Base-by-base conservation (phyloP, 2,888 invertebrate species). In the Philereme transversata region DNA sequence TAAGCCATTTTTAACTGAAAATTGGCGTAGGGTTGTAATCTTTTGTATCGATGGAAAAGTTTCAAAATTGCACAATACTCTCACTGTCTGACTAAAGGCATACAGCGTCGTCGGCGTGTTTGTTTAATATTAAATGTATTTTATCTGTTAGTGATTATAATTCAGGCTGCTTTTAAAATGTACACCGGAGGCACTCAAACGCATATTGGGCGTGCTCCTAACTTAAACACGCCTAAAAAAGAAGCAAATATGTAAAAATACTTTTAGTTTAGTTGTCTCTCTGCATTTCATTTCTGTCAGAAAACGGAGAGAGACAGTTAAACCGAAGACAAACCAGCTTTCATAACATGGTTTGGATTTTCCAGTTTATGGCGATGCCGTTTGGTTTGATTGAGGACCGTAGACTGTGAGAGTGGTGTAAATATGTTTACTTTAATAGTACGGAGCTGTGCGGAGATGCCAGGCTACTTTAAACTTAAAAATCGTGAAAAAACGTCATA, bases 41-140 rank as follows among this genome's bases (percentile, higher is more conserved):
- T 75, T 75, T 79, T 79, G 86, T 86, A 81, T 83, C 77, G 90
- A 86, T 88, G 77, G 90, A 88, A 90, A 90, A 90, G 90, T 90
- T 90, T 90, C 90, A 86, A 73, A 69, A 67, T 62, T 59, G 64
- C 58, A 62, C 67, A 62, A 62, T 53, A 11, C 84, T 87, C 88
- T 89, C 89, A 86, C 87, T 88, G 88, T 86, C 86, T 47, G 8
- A 22, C 45, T 45, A 8, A 6, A 8, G 8, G 4, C 4, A 40
- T 8, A 40, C 40, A 40, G 40, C 8, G 5, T 8, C 40, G 40
- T 40, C 40, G 4, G 36, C 36, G 36, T 5, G 36, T 22, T 22
- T 22, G 22, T 22, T 84, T 87, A 88, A 88, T 88, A 88, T 88
- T 90, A 88, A 80, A 74, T 70, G 65, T 71, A 64, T 22, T 65